A percentile compares a stretch with the other conserved stretches of the same genome.
phyloP scores from a whole-genome alignment of 1,140 invertebrate genomes.

The Caerostris darwini region DNA sequence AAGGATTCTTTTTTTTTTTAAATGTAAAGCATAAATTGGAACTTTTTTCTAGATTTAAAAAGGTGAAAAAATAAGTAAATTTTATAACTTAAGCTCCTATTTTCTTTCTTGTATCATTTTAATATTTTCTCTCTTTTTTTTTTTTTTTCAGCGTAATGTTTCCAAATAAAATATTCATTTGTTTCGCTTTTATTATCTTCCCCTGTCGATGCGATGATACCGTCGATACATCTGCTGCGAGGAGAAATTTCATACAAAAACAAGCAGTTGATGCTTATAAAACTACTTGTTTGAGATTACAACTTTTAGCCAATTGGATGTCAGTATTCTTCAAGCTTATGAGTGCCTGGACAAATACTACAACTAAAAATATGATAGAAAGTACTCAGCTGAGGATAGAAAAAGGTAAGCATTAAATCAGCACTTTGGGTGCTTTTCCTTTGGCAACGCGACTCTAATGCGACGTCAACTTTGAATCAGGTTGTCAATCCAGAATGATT shows the following conservation, averaged over 20 bases:
- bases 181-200: neutral
- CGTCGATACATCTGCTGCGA: neutral
- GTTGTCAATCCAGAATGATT: too few species aligned
- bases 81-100: too few species aligned
- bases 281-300: slow-evolving; percentile 25
- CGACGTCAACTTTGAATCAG: too few species aligned
- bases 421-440: too few species aligned
- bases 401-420: neutral
- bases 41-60: too few species aligned
- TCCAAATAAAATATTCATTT: neutral
- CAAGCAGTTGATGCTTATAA: slow-evolving; percentile 29
- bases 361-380: slow-evolving; percentile 8
- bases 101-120: neutral
- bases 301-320: slow-evolving; percentile 67
- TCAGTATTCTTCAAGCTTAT: slow-evolving; percentile 63
- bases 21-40: too few species aligned
- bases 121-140: neutral
- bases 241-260: slow-evolving; percentile 5
- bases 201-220: neutral
- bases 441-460: too few species aligned
- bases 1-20: too few species aligned
- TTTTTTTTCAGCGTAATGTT: slow-evolving; percentile 39
- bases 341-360: slow-evolving; percentile 58
- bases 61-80: too few species aligned
- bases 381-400: neutral